Percentiles rank a stretch among this genome's conserved stretches.
These are phyloP conservation scores for Dynastes grantii DNA, from an alignment of 2,888 invertebrate species.

Conservation along the genomic window DNA sequence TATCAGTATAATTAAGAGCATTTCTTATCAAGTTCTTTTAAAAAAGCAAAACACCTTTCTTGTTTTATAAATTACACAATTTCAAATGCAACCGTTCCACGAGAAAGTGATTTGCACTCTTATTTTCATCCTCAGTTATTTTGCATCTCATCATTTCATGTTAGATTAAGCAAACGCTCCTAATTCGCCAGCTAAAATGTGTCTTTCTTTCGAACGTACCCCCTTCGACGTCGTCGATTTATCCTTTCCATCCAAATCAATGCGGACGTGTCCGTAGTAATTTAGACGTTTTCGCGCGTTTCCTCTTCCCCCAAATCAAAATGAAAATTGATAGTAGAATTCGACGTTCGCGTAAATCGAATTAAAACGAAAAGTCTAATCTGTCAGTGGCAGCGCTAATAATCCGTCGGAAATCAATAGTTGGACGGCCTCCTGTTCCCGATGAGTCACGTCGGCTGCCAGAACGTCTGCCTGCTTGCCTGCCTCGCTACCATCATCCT, in stretches of 20 bases:
- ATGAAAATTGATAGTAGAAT: conserved; percentile 44
- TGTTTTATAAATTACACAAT: no score
- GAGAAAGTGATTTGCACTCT: no score
- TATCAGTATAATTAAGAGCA: no score
- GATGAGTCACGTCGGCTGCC: conserved; percentile 57
- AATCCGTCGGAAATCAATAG: conserved; percentile 58
- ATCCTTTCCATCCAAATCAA: conserved; percentile 4
- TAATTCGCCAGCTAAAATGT: no score
- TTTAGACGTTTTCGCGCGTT: not conserved
- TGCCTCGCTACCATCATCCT: not conserved
- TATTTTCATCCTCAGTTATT: no score
- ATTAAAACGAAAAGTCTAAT: conserved; percentile 53
- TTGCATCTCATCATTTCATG: no score
- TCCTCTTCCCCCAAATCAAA: conserved; percentile 21
- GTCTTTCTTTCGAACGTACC: not conserved
- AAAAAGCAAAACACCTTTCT: no score
- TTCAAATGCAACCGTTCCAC: no score
- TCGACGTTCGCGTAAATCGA: conserved; percentile 39
- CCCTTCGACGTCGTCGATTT: not conserved
- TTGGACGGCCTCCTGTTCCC: conserved; percentile 55
- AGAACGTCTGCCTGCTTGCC: conserved; percentile 51
- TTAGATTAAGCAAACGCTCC: no score
- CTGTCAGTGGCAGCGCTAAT: conserved; percentile 43
- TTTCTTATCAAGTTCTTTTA: no score
- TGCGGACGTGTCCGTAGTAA: not conserved